Base-by-base conservation (phyloP, 2,797 vertebrate genomes). In the Tolypeutes matacus region DNA sequence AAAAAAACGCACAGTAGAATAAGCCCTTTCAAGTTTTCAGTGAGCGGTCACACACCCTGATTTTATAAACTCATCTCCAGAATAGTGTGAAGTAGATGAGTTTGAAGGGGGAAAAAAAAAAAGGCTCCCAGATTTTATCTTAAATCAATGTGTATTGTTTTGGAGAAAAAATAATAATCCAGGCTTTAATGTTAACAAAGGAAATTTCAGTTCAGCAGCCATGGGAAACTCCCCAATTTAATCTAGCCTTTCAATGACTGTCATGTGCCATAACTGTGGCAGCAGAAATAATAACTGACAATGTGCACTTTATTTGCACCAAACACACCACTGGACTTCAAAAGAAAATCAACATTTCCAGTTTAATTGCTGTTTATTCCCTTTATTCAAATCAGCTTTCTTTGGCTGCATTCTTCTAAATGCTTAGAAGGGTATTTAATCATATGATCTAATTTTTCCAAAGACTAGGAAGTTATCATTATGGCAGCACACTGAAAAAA, bases 141-240 rank as follows among this genome's bases (percentile, higher is more conserved):
- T 95, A 93, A 96, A 94, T 93, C 75, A 96, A 56, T 93, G 92
- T 96, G 94, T 96, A 49, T 90, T 84, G 14, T 92, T 86, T n/a
- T 56, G 58, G 36, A 25, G 0, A 0, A 49, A 34, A 51, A 51
- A 92, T 27, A 92, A 87, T 76, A 82, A 89, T 81, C 83, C 18
- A 67, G 65, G 46, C 46, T 96, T 94, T 97, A 92, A 86, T 97
- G 92, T 94, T 96, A 97, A 97, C 97, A 98, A 96, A 96, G 93
- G 75, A 77, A 89, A 88, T 89, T 95, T 96, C 88, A 89, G 92
- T 80, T 87, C 58, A 25, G 89, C 72, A 76, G 77, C 72, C 65
- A 80, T 95, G 97, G 96, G 97, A 97, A 97, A 96, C 64, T 96
- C 93, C 97, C 90, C 86, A 75, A n/a, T 93, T 81, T 84, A 60